Base-by-base conservation (phyloP, 2,113 vertebrate genomes). In the Rhizomys pruinosus region DNA sequence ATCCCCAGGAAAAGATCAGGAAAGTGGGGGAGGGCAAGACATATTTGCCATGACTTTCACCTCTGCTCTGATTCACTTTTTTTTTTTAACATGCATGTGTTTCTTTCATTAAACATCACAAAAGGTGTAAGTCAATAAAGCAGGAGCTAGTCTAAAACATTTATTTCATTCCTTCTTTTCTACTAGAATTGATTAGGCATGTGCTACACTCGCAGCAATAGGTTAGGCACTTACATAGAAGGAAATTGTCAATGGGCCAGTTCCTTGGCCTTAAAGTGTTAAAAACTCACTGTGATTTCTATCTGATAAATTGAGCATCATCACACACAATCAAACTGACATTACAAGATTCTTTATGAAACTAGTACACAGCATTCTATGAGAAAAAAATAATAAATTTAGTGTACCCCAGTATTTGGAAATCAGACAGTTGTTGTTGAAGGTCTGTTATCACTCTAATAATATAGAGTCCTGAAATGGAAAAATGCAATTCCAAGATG, bases 251-350 rank as follows among this genome's bases (percentile, higher is more conserved):
- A 61, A 29, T 29, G 5, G 27, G 23, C 16, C 47, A 89, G 27
- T 10, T 64, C 29, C 19, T 61, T 95, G 34, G 81, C 59, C 25
- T 61, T 59, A 79, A 91, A 82, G 20, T 9, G 2, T 69, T 80
- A 86, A 71, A 86, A 84, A 77, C 69, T 66, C 44, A 91, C 37
- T 74, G n/a, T 59, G n/a, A 92, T 86, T 66, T 78, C 74, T 32
- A 91, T 80, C 44, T 80, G 42, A 72, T 73, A 87, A 91, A 66
- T 74, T 10, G 39, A 69, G 23, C 59, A 82, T 71, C 15, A 66
- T 5, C 7, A 63, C 52, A n/a, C 25, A 79, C 4, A 84, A 85
- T 72, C 32, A 95, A 71, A 15, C 37, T 81, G 20, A 6, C 3
- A 71, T 88, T 73, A 66, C 78, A 25, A 29, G 23, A 3, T 89